These are phyloP conservation scores for Rhinolophus sinicus DNA, from an alignment of 2,113 vertebrate genomes.

Conservation along the genomic window DNA sequence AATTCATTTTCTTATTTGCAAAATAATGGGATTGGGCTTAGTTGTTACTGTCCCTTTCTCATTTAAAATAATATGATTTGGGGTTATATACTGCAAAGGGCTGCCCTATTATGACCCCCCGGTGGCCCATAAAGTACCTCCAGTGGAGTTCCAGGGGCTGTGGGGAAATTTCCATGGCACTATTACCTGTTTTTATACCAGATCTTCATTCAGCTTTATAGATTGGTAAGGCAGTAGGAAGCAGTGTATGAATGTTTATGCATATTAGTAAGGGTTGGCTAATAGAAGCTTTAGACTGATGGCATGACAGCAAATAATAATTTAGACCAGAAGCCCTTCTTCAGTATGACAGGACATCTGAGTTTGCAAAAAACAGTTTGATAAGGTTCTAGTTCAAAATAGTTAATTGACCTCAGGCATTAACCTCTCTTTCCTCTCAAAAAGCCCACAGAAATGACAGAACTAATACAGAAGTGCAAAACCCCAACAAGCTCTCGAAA, in stretches of 20 bases:
- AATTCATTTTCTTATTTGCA: conserved; percentile 59
- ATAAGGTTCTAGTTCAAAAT: background rate
- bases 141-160: background rate
- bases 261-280: background rate
- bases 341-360: background rate
- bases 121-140: no score
- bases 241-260: background rate
- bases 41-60: background rate
- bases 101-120: background rate
- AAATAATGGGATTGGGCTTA: background rate
- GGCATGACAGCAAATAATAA: background rate
- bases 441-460: background rate
- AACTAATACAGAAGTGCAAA: background rate
- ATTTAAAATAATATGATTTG: conserved; percentile 25
- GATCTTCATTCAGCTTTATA: background rate
- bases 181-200: background rate
- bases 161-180: background rate
- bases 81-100: background rate
- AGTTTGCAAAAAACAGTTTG: background rate
- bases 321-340: background rate
- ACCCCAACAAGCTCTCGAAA: background rate
- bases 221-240: background rate
- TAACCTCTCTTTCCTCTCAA: conserved; percentile 2
- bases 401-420: background rate
- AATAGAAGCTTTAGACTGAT: background rate